A percentile compares a stretch with the other conserved stretches of the same genome.
phyloP scores from a whole-genome alignment of 1,140 invertebrate genomes.

The Macrosteles quadrilineatus region DNA sequence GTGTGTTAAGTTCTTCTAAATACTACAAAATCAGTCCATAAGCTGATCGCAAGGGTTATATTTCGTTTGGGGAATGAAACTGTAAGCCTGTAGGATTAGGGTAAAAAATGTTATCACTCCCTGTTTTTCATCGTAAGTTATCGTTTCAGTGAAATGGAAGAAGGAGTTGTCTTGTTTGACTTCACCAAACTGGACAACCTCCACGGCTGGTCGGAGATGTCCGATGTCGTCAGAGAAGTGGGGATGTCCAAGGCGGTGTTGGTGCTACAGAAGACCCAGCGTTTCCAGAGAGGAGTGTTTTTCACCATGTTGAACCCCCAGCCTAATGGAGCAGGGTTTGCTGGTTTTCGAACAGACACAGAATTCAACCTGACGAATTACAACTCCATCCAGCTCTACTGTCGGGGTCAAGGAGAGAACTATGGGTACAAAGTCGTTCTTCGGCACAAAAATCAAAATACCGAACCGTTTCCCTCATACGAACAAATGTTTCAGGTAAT shows the following conservation, averaged over 20 bases:
- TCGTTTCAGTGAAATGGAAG: constrained; percentile 19
- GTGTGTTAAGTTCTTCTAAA: no score
- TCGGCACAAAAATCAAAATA: constrained; percentile 58
- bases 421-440: constrained; percentile 62
- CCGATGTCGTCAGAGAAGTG: constrained; percentile 63
- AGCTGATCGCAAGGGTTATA: no score
- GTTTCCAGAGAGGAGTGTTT: constrained; percentile 64
- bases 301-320: constrained; percentile 69
- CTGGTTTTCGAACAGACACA: constrained; percentile 57
- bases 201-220: constrained; percentile 61
- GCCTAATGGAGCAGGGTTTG: constrained; percentile 69
- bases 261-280: constrained; percentile 58
- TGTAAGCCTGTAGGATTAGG: no score
- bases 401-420: constrained; percentile 60
- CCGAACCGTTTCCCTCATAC: constrained; percentile 59
- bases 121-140: no score
- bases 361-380: constrained; percentile 55
- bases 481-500: constrained; percentile 65
- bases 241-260: constrained; percentile 67
- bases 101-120: no score
- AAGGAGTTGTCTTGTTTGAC: constrained; percentile 50
- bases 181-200: constrained; percentile 49
- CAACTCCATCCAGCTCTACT: constrained; percentile 56
- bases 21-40: no score
- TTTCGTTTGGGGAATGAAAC: no score